Percentiles rank a stretch among this genome's conserved stretches.
Conservation (phyloP, 2,888 invertebrate species). For the Cheiracanthium punctorium region DNA sequence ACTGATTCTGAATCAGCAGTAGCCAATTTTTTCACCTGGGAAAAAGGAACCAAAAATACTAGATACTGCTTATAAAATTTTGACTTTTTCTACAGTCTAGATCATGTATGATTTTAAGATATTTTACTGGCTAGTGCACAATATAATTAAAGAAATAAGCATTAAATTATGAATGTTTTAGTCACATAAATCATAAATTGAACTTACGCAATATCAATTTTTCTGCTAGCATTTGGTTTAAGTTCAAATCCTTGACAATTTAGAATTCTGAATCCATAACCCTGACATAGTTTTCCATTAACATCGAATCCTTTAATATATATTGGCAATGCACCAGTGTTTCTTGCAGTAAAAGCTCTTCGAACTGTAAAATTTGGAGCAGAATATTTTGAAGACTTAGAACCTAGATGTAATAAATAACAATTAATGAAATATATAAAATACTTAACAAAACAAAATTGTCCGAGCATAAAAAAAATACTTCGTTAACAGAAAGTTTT, state of each 20-base stretch:
- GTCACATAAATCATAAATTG: too few species aligned
- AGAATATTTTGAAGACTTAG: conserved; percentile 74
- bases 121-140: neutral
- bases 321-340: conserved; percentile 93
- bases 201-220: conserved; percentile 85
- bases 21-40: too few species aligned
- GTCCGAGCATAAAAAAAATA: too few species aligned
- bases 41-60: too few species aligned
- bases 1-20: too few species aligned
- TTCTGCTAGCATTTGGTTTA: conserved; percentile 83
- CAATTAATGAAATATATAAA: too few species aligned
- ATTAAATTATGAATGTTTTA: neutral
- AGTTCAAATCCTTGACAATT: conserved; percentile 85
- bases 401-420: conserved; percentile 26
- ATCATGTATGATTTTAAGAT: neutral
- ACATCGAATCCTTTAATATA: conserved; percentile 83
- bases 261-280: conserved; percentile 86
- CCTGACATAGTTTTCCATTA: conserved; percentile 83
- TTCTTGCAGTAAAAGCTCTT: conserved; percentile 88
- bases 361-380: conserved; percentile 84
- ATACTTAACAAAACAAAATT: too few species aligned
- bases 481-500: neutral
- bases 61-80: too few species aligned
- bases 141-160: too few species aligned
- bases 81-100: neutral